Conservation (phyloP, 1,140 invertebrate species). For the Euwallacea similis region DNA sequence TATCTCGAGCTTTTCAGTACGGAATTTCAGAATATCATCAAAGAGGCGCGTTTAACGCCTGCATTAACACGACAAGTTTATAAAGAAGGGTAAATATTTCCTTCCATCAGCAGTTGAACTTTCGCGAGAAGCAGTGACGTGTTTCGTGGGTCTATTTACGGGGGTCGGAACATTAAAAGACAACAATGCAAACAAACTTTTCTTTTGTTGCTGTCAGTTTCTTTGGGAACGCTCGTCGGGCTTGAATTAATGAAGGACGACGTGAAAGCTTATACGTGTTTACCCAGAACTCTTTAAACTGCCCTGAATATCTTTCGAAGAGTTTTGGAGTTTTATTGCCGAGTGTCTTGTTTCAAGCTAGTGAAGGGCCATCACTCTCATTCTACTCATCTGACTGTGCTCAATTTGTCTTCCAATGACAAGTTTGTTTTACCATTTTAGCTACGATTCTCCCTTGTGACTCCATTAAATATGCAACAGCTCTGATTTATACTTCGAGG, state of each 20-base stretch:
- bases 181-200: slow-evolving; percentile 15
- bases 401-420: too few relatives aligned
- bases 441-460: too few relatives aligned
- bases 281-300: background rate
- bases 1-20: background rate
- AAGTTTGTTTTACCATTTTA: too few relatives aligned
- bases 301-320: background rate
- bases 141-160: slow-evolving; percentile 3
- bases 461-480: background rate
- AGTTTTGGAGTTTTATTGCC: slow-evolving; percentile 1
- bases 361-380: too few relatives aligned
- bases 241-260: background rate
- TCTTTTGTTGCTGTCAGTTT: slow-evolving; percentile 6
- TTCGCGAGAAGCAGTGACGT: slow-evolving; percentile 3
- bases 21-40: slow-evolving; percentile 3
- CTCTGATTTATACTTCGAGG: background rate
- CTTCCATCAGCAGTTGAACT: slow-evolving; percentile 6
- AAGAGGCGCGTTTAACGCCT: slow-evolving; percentile 15
- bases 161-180: background rate
- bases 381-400: too few relatives aligned
- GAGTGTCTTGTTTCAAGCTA: background rate
- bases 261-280: slow-evolving; percentile 5
- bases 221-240: too few relatives aligned
- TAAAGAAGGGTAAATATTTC: slow-evolving; percentile 28
- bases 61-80: slow-evolving; percentile 23